Evolutionary conservation across 2,888 invertebrate species (phyloP).

Genomic region (Acheta domesticus): DNA sequence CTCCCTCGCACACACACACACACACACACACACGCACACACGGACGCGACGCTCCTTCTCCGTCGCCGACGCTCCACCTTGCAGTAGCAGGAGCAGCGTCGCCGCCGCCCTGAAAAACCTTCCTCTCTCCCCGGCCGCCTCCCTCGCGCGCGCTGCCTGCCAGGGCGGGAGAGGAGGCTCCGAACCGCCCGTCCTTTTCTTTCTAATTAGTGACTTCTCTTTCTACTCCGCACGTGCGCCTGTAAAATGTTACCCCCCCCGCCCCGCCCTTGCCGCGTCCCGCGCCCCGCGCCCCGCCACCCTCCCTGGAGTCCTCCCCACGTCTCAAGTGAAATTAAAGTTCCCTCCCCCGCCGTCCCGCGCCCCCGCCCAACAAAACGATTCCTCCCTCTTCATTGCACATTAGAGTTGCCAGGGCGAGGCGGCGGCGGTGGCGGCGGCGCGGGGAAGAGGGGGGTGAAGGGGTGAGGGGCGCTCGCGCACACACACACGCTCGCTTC

Average conservation of each 20-base stretch:
- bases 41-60: conserved; percentile 25
- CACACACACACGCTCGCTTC: conserved; percentile 25
- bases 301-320: conserved; percentile 27
- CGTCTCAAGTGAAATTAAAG: conserved; percentile 43
- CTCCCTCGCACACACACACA: not conserved
- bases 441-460: conserved; percentile 21
- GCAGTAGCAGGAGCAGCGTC: conserved; percentile 25
- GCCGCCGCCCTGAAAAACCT: conserved; percentile 26
- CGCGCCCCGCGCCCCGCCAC: conserved; percentile 24
- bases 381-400: conserved; percentile 37
- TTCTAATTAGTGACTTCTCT: conserved; percentile 39
- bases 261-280: conserved; percentile 23
- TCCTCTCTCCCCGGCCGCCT: not conserved
- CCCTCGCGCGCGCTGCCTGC: conserved; percentile 4
- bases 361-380: conserved; percentile 40
- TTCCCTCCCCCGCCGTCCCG: conserved; percentile 38
- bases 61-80: not conserved
- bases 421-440: not conserved
- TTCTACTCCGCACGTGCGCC: conserved; percentile 29
- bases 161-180: conserved; percentile 21
- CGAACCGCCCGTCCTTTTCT: conserved; percentile 35
- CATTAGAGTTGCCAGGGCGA: conserved; percentile 32
- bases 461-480: conserved; percentile 26
- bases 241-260: conserved; percentile 28
- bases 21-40: not conserved